A percentile compares a stretch with the other conserved stretches of the same genome.
Evolutionary conservation across 2,113 vertebrate genomes (phyloP).

Genomic region (Ammodytes marinus): DNA sequence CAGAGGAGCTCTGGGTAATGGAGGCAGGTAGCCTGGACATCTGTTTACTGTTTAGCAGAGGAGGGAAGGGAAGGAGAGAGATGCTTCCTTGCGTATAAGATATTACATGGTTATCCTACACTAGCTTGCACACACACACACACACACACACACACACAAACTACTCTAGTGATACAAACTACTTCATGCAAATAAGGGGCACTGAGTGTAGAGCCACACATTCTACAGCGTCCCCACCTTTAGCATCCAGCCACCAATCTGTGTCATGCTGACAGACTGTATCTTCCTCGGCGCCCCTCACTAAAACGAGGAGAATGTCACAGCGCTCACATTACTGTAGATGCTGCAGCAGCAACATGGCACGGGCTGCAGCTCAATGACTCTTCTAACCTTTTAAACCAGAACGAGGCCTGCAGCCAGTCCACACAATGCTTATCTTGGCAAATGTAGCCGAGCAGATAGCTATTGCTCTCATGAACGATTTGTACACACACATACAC

Average conservation of each 20-base stretch:
- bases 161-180: slow-evolving; percentile 70
- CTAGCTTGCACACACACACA: slow-evolving; percentile 19
- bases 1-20: slow-evolving; percentile 69
- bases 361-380: slow-evolving; percentile 64
- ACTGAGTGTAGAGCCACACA: slow-evolving; percentile 65
- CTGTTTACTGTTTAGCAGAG: slow-evolving; percentile 65
- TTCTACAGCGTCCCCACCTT: slow-evolving; percentile 60
- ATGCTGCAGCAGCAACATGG: slow-evolving; percentile 59
- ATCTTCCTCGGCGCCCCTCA: slow-evolving; percentile 67
- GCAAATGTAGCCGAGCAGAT: slow-evolving; percentile 69
- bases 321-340: slow-evolving; percentile 70
- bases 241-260: slow-evolving; percentile 71
- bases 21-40: slow-evolving; percentile 70
- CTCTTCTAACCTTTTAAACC: slow-evolving; percentile 75
- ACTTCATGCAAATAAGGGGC: slow-evolving; percentile 69
- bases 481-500: slow-evolving; percentile 66
- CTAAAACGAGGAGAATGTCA: slow-evolving; percentile 78
- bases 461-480: slow-evolving; percentile 67
- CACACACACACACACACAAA: slow-evolving; percentile 11
- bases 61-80: slow-evolving; percentile 18
- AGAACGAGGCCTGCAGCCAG: slow-evolving; percentile 63
- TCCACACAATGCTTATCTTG: slow-evolving; percentile 75
- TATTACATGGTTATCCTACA: slow-evolving; percentile 39
- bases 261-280: slow-evolving; percentile 73
- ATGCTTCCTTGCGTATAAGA: slow-evolving; percentile 37